Base-by-base conservation (phyloP, 2,113 vertebrate species). In the Barbus barbus region DNA sequence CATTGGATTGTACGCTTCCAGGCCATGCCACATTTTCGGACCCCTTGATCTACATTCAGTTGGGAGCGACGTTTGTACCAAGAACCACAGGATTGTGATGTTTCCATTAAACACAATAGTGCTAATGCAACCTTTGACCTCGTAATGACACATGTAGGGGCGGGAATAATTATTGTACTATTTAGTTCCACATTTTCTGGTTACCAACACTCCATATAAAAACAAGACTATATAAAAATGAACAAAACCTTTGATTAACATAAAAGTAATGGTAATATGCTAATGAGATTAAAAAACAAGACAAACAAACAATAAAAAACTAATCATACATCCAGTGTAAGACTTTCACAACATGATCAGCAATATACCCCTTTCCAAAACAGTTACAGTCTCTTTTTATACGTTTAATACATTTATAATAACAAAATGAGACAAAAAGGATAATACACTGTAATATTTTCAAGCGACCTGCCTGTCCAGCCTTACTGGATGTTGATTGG, bases 301-400 rank as follows among this genome's bases (percentile, higher is more conserved):
- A 44, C 18, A 9, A 78, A 82, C 20, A 74, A 81, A 76, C 3
- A 75, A 78, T 20, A 67, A 74, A 81, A 86, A 94, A 88, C 46
- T 72, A 84, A 92, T 84, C 83, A 83, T 92, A 94, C 89, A 94
- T 94, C 94, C 94, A 95, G 94, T 95, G 94, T 95, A 91, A 88
- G 92, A 95, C 94, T 94, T 95, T 94, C 91, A 94, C 92, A 92
- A 93, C 91, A 92, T 92, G 91, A 92, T 89, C 89, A 86, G 90
- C 86, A 88, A 92, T 71, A 82, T 84, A 90, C 88, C 91, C 90
- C 90, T 90, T 91, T 91, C 91, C 89, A 85, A 89, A 72, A 83
- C 78, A 89, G 84, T 88, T 91, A 92, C 89, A 89, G 75, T 90
- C 89, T 92, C 90, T 87, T 87, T 89, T 87, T 87, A 91, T 85